phyloP scores from a whole-genome alignment of 2,797 vertebrate genomes.

The Lepilemur septentrionalis region DNA sequence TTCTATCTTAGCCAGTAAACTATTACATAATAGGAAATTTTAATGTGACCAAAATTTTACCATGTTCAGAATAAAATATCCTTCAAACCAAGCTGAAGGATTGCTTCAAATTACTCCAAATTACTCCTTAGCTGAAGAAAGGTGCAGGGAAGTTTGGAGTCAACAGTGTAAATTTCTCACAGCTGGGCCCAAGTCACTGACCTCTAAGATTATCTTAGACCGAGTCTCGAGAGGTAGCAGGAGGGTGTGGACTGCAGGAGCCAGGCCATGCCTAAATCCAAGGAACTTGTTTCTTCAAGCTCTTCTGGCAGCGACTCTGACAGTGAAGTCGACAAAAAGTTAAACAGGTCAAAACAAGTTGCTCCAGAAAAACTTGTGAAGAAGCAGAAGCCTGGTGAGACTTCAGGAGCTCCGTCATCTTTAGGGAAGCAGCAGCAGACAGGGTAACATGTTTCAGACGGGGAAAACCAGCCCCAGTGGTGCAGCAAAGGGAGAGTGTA shows the following conservation, averaged over 20 bases:
- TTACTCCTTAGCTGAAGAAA: background rate
- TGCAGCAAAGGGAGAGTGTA: too few species aligned
- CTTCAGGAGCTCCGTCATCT: constrained; percentile 91
- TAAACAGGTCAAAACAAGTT: constrained; percentile 94
- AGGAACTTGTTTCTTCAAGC: constrained; percentile 96
- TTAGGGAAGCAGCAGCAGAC: constrained; percentile 88
- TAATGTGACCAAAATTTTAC: background rate
- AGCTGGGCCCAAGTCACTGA: background rate
- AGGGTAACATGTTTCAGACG: constrained; percentile 95
- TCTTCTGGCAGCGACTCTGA: constrained; percentile 96
- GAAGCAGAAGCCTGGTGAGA: constrained; percentile 95
- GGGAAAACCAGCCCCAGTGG: too few species aligned
- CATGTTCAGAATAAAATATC: background rate
- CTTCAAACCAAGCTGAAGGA: background rate
- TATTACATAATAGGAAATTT: background rate
- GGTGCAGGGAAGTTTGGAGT: background rate
- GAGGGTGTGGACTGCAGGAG: too few species aligned
- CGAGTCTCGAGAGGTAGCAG: too few species aligned
- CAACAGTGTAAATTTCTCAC: background rate
- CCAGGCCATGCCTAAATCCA: constrained; percentile 94
- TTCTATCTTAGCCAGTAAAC: background rate
- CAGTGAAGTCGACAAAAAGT: constrained; percentile 96
- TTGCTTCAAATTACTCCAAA: too few species aligned
- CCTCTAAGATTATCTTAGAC: background rate
- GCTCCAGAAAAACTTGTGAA: constrained; percentile 92